Evolutionary conservation across 1,140 invertebrate species (phyloP).

Genomic region (Dinoponera quadriceps): DNA sequence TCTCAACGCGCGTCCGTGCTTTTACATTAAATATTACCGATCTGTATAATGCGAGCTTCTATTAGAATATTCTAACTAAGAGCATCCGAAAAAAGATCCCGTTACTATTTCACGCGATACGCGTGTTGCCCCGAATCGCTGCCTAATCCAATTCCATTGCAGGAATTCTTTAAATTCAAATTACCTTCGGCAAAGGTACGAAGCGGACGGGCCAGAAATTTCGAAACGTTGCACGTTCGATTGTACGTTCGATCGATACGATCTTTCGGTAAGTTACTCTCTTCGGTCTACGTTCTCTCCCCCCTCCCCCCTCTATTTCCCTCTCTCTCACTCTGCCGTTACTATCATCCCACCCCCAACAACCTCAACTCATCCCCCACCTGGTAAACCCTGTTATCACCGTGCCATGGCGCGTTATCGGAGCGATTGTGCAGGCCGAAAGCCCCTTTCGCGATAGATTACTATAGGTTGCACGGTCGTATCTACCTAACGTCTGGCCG

Average conservation of each 20-base stretch:
- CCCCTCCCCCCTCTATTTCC: not conserved
- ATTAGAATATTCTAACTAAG: conserved; percentile 54
- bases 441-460: conserved; percentile 76
- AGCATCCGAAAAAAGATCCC: conserved; percentile 40
- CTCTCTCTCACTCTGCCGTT: not conserved
- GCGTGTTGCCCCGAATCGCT: conserved; percentile 25
- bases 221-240: conserved; percentile 58
- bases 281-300: conserved; percentile 7
- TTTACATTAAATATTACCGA: conserved; percentile 57
- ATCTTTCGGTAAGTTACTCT: conserved; percentile 68
- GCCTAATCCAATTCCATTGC: conserved; percentile 40
- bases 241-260: conserved; percentile 69
- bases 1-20: conserved; percentile 13
- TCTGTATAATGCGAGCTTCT: conserved; percentile 33
- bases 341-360: conserved; percentile 41
- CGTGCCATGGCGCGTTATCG: conserved; percentile 74
- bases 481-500: conserved; percentile 69
- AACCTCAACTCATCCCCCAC: conserved; percentile 42
- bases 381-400: conserved; percentile 75
- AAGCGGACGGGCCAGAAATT: conserved; percentile 44
- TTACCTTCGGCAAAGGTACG: conserved; percentile 24
- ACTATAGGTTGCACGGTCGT: conserved; percentile 68
- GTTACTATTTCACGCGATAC: conserved; percentile 43
- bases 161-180: conserved; percentile 60
- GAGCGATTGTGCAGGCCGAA: conserved; percentile 73